phyloP scores from a whole-genome alignment of 1,140 invertebrate genomes.

The Choristoneura fumiferana region DNA sequence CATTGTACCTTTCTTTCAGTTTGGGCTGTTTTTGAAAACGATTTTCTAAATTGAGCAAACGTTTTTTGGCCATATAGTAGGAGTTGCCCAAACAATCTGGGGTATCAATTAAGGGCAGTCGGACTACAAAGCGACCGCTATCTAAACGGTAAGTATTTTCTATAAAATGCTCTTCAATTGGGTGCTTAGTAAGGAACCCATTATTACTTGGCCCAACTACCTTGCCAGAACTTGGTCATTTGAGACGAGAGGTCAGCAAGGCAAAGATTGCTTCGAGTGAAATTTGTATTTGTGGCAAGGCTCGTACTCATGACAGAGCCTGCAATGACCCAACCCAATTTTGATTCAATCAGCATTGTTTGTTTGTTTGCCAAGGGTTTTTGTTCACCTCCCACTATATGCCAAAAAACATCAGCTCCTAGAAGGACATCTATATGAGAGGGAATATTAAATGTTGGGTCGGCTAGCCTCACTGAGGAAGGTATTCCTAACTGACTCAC shows the following conservation, averaged over 20 bases:
- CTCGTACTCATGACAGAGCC: not conserved
- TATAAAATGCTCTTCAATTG: not conserved
- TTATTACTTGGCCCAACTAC: not conserved
- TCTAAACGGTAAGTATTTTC: constrained; percentile 7
- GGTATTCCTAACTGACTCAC: not conserved
- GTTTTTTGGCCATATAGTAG: constrained; percentile 4
- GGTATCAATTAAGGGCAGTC: constrained; percentile 5
- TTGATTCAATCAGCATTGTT: not conserved
- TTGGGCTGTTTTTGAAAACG: constrained; percentile 1
- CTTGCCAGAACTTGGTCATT: not conserved
- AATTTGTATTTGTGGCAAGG: not conserved
- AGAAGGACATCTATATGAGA: constrained; percentile 16
- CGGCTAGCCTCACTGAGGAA: not conserved
- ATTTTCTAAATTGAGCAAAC: constrained; percentile 11
- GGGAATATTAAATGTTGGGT: not conserved
- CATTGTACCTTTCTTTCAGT: not conserved
- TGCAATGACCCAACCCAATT: constrained; percentile 7
- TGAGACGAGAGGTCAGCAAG: not conserved
- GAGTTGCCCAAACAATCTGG: constrained; percentile 6
- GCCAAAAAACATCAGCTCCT: constrained; percentile 13
- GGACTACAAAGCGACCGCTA: not conserved
- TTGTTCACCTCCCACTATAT: not conserved
- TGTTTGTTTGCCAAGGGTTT: not conserved
- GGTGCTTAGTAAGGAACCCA: not conserved
- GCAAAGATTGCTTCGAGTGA: not conserved